Base-by-base conservation (phyloP, 2,797 vertebrate genomes). In the Petrocephalus sullivani region DNA sequence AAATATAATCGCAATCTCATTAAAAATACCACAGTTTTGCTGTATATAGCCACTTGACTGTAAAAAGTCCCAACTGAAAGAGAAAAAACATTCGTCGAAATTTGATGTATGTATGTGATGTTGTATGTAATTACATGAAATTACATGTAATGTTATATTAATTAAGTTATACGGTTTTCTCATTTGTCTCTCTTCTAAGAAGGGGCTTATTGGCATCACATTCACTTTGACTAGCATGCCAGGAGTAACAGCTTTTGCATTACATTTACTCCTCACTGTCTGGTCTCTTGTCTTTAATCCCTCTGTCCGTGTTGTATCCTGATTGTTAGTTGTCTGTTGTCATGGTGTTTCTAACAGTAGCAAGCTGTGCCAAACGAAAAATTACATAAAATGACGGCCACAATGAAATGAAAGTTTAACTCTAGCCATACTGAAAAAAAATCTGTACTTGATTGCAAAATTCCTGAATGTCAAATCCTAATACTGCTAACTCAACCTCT, bases 131-230 rank as follows among this genome's bases (percentile, higher is more conserved):
- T 41, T 41, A 41, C 37, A 41, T 41, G 37, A 2, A 33, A 4
- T 67, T 33, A 67, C 33, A 5, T 67, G 28, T 23, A 33, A 67
- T 67, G 33, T 46, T n/a, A 33, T 46, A 78, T 78, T 75, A 7
- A 46, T 23, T 3, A 16, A 33, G 16, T 46, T 46, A 75, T 75
- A 58, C 46, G 4, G 14, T 93, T 94, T 96, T 91, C 93, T 94
- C 92, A 97, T 97, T 90, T 97, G 98, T 93, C 97, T 97, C 94
- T 99, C 98, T 94, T 98, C 99, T 96, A 95, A 98, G 91, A 64
- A 99, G 96, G 88, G 98, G 99, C 60, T 98, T 95, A 0, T 96
- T 96, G 91, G 95, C 95, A 51, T 51, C 90, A 96, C 95, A 89
- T 96, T 96, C 33, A 96, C 95, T 94, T 96, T 96, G 90, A 96